Conservation (phyloP, 2,888 invertebrate genomes). For the Pheosia gnoma region DNA sequence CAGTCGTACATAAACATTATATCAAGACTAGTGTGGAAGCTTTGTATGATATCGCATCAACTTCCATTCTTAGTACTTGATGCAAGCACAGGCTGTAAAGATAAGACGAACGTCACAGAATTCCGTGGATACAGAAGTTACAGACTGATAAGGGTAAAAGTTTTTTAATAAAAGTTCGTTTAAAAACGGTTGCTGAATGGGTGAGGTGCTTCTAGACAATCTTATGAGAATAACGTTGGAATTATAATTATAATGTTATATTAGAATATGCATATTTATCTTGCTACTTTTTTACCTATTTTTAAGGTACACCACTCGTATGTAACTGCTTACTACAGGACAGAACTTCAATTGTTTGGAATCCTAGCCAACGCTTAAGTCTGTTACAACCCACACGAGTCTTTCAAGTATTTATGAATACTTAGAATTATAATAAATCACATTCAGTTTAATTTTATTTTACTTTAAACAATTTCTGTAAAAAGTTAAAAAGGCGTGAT, state of each 20-base stretch:
- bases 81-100: not conserved
- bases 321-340: no score
- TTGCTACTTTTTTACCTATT: no score
- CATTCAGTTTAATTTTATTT: not conserved
- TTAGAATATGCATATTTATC: no score
- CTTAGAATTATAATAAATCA: no score
- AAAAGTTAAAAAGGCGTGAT: not conserved
- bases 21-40: not conserved
- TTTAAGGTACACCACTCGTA: no score
- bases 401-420: no score
- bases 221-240: not conserved
- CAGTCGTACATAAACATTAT: not conserved
- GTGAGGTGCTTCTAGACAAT: not conserved
- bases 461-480: not conserved
- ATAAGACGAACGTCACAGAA: constrained; percentile 13
- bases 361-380: no score
- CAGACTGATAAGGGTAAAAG: constrained; percentile 26
- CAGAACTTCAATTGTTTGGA: no score
- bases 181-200: constrained; percentile 11
- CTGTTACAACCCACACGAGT: no score
- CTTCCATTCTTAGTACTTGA: not conserved
- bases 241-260: no score
- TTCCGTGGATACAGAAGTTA: constrained; percentile 17
- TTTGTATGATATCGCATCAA: constrained; percentile 2
- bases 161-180: constrained; percentile 35